phyloP scores from a whole-genome alignment of 1,140 invertebrate genomes.

The Leptopilina boulardi region DNA sequence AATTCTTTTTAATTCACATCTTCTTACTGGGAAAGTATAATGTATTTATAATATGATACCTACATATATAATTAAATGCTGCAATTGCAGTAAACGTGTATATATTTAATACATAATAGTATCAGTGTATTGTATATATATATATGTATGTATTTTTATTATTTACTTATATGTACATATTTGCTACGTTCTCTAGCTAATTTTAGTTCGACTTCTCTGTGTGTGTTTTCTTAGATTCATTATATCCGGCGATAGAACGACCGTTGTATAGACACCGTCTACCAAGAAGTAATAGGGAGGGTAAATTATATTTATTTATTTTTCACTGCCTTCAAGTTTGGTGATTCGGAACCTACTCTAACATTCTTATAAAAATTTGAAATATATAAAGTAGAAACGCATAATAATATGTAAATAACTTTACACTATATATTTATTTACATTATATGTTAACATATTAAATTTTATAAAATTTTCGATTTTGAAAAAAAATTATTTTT shows the following conservation, averaged over 20 bases:
- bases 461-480: too few relatives aligned
- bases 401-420: constrained; percentile 4
- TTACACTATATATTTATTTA: neutral
- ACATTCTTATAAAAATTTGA: neutral
- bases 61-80: too few relatives aligned
- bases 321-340: constrained; percentile 32
- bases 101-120: neutral
- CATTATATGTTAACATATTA: too few relatives aligned
- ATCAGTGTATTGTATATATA: neutral
- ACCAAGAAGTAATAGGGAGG: constrained; percentile 78
- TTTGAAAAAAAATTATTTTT: too few relatives aligned
- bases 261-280: constrained; percentile 75
- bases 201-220: constrained; percentile 45
- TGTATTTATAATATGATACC: too few relatives aligned
- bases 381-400: neutral
- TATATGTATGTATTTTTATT: neutral
- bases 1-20: too few relatives aligned
- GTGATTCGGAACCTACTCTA: neutral
- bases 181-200: neutral
- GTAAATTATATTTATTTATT: constrained; percentile 71
- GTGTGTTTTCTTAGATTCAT: constrained; percentile 71
- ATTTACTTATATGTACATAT: too few relatives aligned
- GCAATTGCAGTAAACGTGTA: too few relatives aligned
- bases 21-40: too few relatives aligned
- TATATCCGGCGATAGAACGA: constrained; percentile 72